A percentile compares a stretch with the other conserved stretches of the same genome.
These are phyloP conservation scores for Tetraneura akinire DNA, from an alignment of 1,140 invertebrate species.

Conservation along the genomic window DNA sequence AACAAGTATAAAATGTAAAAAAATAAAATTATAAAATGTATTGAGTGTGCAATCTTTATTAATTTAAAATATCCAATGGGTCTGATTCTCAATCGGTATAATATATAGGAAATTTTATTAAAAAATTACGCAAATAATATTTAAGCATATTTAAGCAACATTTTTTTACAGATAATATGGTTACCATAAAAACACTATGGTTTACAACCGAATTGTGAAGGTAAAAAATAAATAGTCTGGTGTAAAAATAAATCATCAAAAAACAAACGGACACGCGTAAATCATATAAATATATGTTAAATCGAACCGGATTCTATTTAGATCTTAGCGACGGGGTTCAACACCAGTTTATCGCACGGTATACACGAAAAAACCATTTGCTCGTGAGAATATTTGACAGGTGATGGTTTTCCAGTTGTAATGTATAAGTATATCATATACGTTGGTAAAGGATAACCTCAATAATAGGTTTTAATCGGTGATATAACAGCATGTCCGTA, in stretches of 20 bases:
- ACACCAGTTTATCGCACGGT: not conserved
- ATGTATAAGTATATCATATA: not conserved
- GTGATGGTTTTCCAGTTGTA: not conserved
- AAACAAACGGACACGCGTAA: not conserved
- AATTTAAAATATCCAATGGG: too few relatives aligned
- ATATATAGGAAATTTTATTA: too few relatives aligned
- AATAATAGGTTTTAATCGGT: not conserved
- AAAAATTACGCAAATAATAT: too few relatives aligned
- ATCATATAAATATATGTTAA: not conserved
- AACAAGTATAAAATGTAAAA: too few relatives aligned
- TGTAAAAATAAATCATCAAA: too few relatives aligned
- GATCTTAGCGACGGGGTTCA: not conserved
- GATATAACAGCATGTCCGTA: not conserved
- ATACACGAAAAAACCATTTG: constrained; percentile 14
- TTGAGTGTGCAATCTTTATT: too few relatives aligned
- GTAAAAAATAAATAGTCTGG: too few relatives aligned
- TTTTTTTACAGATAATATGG: too few relatives aligned
- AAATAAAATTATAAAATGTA: too few relatives aligned
- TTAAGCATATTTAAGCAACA: too few relatives aligned
- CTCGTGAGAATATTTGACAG: not conserved
- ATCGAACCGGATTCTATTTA: not conserved
- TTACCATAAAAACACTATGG: not conserved
- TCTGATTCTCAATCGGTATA: too few relatives aligned
- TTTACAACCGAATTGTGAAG: not conserved
- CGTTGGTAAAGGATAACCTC: not conserved